Percentiles rank a stretch among this genome's conserved stretches.
Evolutionary conservation across 2,113 vertebrate species (phyloP).

Genomic region (Cynoglossus semilaevis): DNA sequence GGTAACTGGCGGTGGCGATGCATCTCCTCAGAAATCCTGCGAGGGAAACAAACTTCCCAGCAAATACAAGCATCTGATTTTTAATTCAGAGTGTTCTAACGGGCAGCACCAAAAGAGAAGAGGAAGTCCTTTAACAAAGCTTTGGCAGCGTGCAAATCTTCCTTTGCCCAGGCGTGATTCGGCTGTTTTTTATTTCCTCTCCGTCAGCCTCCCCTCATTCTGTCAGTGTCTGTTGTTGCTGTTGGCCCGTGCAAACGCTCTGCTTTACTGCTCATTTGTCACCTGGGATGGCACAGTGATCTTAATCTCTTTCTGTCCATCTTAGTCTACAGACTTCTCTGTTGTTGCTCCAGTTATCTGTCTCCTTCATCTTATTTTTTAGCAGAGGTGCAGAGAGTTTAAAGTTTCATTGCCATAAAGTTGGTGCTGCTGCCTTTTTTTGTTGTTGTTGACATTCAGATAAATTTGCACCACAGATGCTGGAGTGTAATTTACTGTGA

Average conservation of each 20-base stretch:
- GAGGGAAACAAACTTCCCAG: slow-evolving; percentile 58
- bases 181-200: slow-evolving; percentile 48
- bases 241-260: slow-evolving; percentile 11
- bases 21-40: slow-evolving; percentile 60
- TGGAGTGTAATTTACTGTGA: no score
- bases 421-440: no score
- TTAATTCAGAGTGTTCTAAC: slow-evolving; percentile 55
- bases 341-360: slow-evolving; percentile 20
- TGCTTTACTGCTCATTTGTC: slow-evolving; percentile 43
- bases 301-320: slow-evolving; percentile 5
- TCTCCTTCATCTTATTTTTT: not conserved
- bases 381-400: no score
- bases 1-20: slow-evolving; percentile 63
- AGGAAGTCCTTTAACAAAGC: slow-evolving; percentile 75
- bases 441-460: no score
- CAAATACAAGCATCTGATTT: slow-evolving; percentile 58
- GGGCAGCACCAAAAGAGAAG: slow-evolving; percentile 63
- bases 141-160: slow-evolving; percentile 61
- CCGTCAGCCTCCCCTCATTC: slow-evolving; percentile 32
- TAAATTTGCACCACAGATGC: no score
- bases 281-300: not conserved
- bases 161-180: slow-evolving; percentile 52
- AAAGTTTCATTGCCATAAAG: no score
- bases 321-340: slow-evolving; percentile 7
- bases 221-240: slow-evolving; percentile 3